Conservation (phyloP, 2,888 invertebrate species). For the Mythimna impura region DNA sequence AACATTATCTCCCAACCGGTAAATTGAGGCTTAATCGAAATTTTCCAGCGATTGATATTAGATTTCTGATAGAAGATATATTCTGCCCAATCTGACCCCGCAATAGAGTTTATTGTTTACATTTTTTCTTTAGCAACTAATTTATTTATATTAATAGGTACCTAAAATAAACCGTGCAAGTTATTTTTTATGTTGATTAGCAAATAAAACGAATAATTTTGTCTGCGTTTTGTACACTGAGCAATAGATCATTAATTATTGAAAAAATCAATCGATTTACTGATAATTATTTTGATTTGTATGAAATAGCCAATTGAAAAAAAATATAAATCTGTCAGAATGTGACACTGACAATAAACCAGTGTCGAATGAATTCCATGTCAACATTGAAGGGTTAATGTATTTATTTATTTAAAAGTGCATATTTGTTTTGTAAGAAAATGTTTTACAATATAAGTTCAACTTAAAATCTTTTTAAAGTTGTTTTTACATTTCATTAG, state of each 20-base stretch:
- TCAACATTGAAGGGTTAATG: constrained; percentile 30
- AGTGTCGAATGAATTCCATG: constrained; percentile 41
- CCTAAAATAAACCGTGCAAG: not conserved
- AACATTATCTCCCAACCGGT: constrained; percentile 19
- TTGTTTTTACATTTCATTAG: constrained; percentile 61
- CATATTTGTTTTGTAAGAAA: constrained; percentile 9
- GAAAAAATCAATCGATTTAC: not conserved
- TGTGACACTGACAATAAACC: constrained; percentile 1
- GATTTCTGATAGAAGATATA: not conserved
- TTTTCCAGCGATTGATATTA: constrained; percentile 16
- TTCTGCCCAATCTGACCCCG: not conserved
- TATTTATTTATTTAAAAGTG: constrained; percentile 44
- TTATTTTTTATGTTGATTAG: not conserved
- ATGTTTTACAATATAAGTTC: constrained; percentile 14
- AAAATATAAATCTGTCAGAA: not conserved
- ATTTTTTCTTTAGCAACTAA: not conserved
- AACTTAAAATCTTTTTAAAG: constrained; percentile 11
- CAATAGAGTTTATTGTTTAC: not conserved
- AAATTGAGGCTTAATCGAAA: constrained; percentile 14
- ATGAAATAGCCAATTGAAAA: not conserved
- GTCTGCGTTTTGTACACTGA: not conserved
- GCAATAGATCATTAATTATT: not conserved
- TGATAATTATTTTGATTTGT: not conserved
- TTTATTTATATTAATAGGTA: not conserved
- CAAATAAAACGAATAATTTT: not conserved